phyloP scores from a whole-genome alignment of 92 coral and sea anemone species.

The Epizoanthus rinbou region DNA sequence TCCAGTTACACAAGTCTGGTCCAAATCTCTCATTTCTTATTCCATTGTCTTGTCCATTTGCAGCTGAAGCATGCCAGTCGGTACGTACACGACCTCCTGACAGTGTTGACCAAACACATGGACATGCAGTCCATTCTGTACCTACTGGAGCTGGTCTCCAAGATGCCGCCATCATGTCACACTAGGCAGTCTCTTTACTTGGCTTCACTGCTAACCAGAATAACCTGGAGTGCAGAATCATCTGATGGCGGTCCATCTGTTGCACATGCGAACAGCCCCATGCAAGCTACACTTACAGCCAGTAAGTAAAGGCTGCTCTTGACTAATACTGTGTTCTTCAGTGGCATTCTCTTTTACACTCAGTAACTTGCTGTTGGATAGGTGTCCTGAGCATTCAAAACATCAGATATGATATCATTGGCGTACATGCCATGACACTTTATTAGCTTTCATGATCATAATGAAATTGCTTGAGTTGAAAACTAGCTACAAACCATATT shows the following conservation, averaged over 20 bases:
- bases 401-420: too few relatives aligned
- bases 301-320: slow-evolving; percentile 39
- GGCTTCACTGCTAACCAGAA: slow-evolving; percentile 87
- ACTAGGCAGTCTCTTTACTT: slow-evolving; percentile 94
- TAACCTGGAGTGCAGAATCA: slow-evolving; percentile 90
- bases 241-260: slow-evolving; percentile 63
- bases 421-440: too few relatives aligned
- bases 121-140: slow-evolving; percentile 87
- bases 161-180: slow-evolving; percentile 81
- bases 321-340: background rate
- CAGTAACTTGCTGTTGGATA: background rate
- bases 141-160: slow-evolving; percentile 87
- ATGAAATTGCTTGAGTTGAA: too few relatives aligned
- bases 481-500: too few relatives aligned
- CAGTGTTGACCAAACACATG: slow-evolving; percentile 95
- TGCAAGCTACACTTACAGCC: slow-evolving; percentile 72
- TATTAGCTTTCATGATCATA: too few relatives aligned
- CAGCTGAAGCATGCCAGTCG: slow-evolving; percentile 99
- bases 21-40: background rate
- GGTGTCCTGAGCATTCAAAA: too few relatives aligned
- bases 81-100: slow-evolving; percentile 92
- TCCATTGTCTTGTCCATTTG: background rate
- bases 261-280: slow-evolving; percentile 76
- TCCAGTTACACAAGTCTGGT: background rate
- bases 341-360: background rate